Percentiles rank a stretch among this genome's conserved stretches.
phyloP scores from a whole-genome alignment of 2,113 vertebrate species.

The Python bivittatus region DNA sequence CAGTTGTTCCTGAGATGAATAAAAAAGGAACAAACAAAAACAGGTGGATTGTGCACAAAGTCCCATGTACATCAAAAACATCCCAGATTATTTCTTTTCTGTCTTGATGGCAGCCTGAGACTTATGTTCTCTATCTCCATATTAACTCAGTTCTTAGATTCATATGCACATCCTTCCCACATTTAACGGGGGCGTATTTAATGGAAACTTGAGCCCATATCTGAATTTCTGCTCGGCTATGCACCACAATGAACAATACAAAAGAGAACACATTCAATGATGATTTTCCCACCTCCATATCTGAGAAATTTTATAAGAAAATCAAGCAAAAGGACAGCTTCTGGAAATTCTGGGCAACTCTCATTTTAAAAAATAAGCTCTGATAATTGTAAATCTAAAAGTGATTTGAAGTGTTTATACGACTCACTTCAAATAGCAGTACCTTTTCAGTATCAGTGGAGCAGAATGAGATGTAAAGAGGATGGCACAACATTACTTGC shows the following conservation, averaged over 20 bases:
- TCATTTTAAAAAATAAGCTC: not conserved
- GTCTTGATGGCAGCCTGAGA: too few relatives aligned
- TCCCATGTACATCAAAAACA: too few relatives aligned
- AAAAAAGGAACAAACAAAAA: not conserved
- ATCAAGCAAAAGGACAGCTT: not conserved
- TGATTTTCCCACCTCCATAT: not conserved
- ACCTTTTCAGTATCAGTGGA: not conserved
- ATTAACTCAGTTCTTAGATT: not conserved
- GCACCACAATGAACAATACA: not conserved
- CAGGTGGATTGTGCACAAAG: too few relatives aligned
- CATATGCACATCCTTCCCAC: not conserved
- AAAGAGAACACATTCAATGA: not conserved
- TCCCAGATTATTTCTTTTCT: too few relatives aligned
- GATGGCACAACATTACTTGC: not conserved
- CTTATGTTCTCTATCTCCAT: too few relatives aligned
- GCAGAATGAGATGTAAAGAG: not conserved
- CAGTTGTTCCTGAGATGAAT: not conserved
- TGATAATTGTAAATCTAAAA: not conserved
- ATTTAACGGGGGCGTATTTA: too few relatives aligned
- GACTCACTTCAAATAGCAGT: not conserved
- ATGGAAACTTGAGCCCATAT: not conserved
- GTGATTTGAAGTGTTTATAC: not conserved
- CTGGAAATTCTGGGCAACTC: not conserved
- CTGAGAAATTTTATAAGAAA: not conserved
- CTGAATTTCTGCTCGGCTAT: not conserved